Evolutionary conservation across 1,140 invertebrate genomes (phyloP).

Genomic region (Pseudomyrmex sp.): DNA sequence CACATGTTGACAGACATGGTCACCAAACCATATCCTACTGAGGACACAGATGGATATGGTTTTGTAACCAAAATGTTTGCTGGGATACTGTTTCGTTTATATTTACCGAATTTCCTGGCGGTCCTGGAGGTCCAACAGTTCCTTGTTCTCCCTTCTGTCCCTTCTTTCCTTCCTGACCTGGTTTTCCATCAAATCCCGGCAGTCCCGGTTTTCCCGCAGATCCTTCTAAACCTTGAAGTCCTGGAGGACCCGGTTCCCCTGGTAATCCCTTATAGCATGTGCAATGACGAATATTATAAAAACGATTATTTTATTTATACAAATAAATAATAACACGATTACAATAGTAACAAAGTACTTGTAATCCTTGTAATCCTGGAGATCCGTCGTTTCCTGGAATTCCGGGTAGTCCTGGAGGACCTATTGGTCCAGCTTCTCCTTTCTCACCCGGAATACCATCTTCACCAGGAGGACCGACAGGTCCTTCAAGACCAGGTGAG

Average conservation of each 20-base stretch:
- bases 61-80: too few species aligned
- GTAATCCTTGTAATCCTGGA: slow-evolving; percentile 76
- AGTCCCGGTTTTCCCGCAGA: slow-evolving; percentile 72
- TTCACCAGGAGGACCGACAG: slow-evolving; percentile 72
- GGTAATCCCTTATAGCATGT: slow-evolving; percentile 71
- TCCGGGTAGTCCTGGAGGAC: slow-evolving; percentile 78
- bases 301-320: background rate
- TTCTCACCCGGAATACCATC: slow-evolving; percentile 81
- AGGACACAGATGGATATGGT: too few species aligned
- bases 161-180: slow-evolving; percentile 83
- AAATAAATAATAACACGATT: too few species aligned
- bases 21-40: too few species aligned
- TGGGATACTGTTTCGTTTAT: background rate
- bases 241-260: slow-evolving; percentile 78
- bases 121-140: slow-evolving; percentile 87
- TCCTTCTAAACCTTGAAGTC: slow-evolving; percentile 79
- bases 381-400: slow-evolving; percentile 72
- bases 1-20: too few species aligned
- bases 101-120: slow-evolving; percentile 85
- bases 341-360: slow-evolving; percentile 60
- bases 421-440: slow-evolving; percentile 79
- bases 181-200: slow-evolving; percentile 79
- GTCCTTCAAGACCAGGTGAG: slow-evolving; percentile 52
- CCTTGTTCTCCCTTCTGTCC: slow-evolving; percentile 86
- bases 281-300: slow-evolving; percentile 12